These are phyloP conservation scores for Luscinia luscinia DNA, from an alignment of 2,797 vertebrate species.

Conservation along the genomic window DNA sequence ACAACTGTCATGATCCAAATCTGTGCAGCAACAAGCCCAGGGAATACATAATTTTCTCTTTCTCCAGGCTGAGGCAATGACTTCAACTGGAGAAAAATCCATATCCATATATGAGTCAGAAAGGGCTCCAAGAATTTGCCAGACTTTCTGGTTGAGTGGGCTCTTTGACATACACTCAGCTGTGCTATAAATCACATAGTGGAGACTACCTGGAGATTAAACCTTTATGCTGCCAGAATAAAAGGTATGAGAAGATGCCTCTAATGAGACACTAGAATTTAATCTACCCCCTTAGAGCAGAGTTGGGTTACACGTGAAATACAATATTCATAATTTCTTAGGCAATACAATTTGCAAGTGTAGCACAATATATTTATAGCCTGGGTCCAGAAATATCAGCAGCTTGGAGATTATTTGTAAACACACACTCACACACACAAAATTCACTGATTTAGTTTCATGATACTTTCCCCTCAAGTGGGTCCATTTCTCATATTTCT, in stretches of 20 bases:
- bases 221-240: not conserved
- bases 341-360: not conserved
- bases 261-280: not conserved
- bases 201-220: not conserved
- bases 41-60: not conserved
- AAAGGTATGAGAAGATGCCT: not conserved
- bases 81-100: not conserved
- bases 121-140: not conserved
- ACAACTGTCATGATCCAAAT: not conserved
- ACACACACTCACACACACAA: not conserved
- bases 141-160: not conserved
- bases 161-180: not conserved
- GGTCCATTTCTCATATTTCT: not conserved
- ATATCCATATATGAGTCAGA: not conserved
- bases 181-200: not conserved
- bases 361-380: not conserved
- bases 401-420: not conserved
- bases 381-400: not conserved
- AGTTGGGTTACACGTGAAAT: not conserved
- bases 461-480: not conserved
- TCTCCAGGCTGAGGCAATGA: not conserved
- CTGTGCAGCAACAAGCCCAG: not conserved
- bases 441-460: not conserved
- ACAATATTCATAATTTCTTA: not conserved
- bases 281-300: not conserved